Percentiles rank a stretch among this genome's conserved stretches.
These are phyloP conservation scores for Octodonta nipae DNA, from an alignment of 2,888 invertebrate genomes.

Conservation along the genomic window DNA sequence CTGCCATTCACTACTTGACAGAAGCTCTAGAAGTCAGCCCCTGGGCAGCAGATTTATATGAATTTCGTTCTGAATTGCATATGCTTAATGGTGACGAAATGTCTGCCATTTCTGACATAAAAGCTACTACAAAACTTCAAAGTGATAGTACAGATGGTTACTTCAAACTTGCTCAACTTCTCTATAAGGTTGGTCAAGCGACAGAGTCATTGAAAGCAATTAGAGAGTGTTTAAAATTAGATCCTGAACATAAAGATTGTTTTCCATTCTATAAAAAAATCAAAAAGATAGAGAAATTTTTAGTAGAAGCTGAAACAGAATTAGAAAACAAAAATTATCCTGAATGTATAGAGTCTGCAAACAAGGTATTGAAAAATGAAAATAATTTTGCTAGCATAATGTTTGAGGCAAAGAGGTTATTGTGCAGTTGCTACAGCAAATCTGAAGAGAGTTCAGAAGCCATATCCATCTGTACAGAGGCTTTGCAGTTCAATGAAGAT, in stretches of 20 bases:
- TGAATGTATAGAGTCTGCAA: conserved; percentile 56
- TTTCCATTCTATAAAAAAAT: conserved; percentile 92
- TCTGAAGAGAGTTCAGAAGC: conserved; percentile 62
- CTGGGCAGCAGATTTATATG: conserved; percentile 73
- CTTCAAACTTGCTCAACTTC: conserved; percentile 65
- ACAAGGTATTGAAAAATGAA: conserved; percentile 55
- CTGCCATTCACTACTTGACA: conserved; percentile 52
- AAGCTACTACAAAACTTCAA: conserved; percentile 77
- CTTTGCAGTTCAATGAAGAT: conserved; percentile 62
- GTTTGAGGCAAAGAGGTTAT: conserved; percentile 58
- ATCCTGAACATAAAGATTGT: conserved; percentile 94
- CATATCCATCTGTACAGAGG: conserved; percentile 61
- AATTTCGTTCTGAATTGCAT: conserved; percentile 76
- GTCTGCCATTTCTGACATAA: conserved; percentile 81
- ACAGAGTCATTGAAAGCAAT: conserved; percentile 84
- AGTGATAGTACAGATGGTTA: conserved; percentile 85
- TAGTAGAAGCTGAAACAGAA: conserved; percentile 52
- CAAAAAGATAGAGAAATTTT: conserved; percentile 77
- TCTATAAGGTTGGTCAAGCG: conserved; percentile 85
- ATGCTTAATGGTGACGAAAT: conserved; percentile 62
- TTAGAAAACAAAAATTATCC: conserved; percentile 49
- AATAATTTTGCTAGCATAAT: conserved; percentile 55
- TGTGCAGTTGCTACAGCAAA: conserved; percentile 67
- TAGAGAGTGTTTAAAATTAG: conserved; percentile 89
- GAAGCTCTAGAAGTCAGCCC: conserved; percentile 69